Base-by-base conservation (phyloP, 1,140 invertebrate species). In the Macrobrachium rosenbergii region DNA sequence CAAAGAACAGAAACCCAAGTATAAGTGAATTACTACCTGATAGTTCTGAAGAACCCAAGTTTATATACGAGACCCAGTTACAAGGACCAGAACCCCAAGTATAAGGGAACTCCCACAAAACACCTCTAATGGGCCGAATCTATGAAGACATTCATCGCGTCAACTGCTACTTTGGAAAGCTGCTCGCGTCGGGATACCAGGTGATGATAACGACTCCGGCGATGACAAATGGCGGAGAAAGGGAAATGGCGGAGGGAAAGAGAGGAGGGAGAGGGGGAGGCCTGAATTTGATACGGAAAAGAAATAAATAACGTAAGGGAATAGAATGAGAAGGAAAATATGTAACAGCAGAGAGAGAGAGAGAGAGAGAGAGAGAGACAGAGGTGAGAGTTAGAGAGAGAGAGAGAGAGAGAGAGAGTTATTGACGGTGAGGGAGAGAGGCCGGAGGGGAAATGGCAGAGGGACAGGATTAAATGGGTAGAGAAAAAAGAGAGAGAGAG, bases 161-260 rank as follows among this genome's bases (percentile, higher is more conserved):
- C 52, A 12, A 52, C 52, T 12, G 52, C 52, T 52, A 52, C 52
- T 52, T 12, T 52, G 52, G 52, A 52, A 52, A 52, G 52, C 52
- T 5, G 52, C 28, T 37, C 28, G 28, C 28, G 28, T 37, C 28
- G 28, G 28, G 28, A 37, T 37, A 37, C 28, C 28, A 37, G 28
- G 52, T 52, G 52, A 52, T 52, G 12, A 52, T 52, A 52, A 12
- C 52, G 52, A 52, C 52, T 8, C 52, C 7, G 52, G 52, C 52
- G 52, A 52, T 52, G 77, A 79, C 45, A 79, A 59, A 79, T 45
- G 60, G 59, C 58, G 52, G 60, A 59, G 60, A 17, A 59, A 8
- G 59, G 21, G 59, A n/a, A 43, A 60, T 17, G 23, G 77, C 58
- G 45, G 21, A 21, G 60, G 59, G 21, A 21, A 62, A 21, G 60